phyloP scores from a whole-genome alignment of 2,113 vertebrate species.

The Noturus placidus region DNA sequence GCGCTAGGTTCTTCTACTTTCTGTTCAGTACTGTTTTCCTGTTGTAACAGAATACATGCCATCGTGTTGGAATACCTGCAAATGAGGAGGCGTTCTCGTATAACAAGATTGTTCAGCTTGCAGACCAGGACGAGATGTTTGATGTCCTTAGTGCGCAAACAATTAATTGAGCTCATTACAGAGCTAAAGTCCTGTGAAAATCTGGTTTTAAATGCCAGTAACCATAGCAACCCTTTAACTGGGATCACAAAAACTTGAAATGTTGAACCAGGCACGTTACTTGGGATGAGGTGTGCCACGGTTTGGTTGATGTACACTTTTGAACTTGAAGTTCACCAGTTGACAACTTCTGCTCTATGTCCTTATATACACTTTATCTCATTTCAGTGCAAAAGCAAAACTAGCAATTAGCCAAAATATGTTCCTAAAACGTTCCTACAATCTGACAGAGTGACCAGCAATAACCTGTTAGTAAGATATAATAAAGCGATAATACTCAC shows the following conservation, averaged over 20 bases:
- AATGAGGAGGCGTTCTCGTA: not conserved
- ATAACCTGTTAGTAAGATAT: not conserved
- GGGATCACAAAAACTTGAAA: not conserved
- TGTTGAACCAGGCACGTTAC: not conserved
- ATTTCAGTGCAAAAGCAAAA: not conserved
- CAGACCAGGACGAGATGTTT: not conserved
- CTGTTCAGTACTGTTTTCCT: not conserved
- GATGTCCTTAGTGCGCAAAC: not conserved
- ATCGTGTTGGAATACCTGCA: not conserved
- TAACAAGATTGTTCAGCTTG: not conserved
- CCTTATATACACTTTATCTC: not conserved
- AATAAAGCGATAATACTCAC: slow-evolving; percentile 49
- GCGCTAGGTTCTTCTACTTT: not conserved
- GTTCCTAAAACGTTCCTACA: not conserved
- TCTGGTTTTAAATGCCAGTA: not conserved
- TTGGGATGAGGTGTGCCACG: not conserved
- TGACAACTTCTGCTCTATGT: not conserved
- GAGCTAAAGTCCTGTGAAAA: not conserved
- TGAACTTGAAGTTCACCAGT: not conserved
- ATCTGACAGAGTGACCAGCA: not conserved
- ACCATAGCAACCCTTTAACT: not conserved
- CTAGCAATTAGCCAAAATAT: not conserved
- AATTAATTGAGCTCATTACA: not conserved
- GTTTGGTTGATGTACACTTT: not conserved
- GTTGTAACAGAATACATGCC: not conserved